Evolutionary conservation across 1,140 invertebrate species (phyloP).

Genomic region (Cyphomyrmex costatus): DNA sequence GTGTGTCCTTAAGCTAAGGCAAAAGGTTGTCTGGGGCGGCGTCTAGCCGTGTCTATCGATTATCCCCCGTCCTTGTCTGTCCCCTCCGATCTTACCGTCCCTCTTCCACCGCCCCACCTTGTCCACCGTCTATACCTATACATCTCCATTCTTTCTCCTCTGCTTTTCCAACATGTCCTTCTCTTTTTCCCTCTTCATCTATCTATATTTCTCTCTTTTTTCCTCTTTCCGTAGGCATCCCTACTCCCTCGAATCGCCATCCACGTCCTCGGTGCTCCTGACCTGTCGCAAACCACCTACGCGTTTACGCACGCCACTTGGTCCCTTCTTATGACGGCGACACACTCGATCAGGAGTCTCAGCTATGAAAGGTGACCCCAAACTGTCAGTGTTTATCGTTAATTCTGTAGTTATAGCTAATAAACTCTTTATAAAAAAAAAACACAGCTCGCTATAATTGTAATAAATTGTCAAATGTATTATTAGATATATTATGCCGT

Average conservation of each 20-base stretch:
- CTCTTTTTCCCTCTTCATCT: slow-evolving; percentile 6
- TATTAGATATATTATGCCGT: not conserved
- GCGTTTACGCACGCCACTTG: slow-evolving; percentile 77
- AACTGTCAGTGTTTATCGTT: slow-evolving; percentile 2
- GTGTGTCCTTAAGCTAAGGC: slow-evolving; percentile 84
- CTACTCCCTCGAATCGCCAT: slow-evolving; percentile 23
- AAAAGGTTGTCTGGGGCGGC: slow-evolving; percentile 87
- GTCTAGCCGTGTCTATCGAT: slow-evolving; percentile 87
- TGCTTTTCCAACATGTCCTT: slow-evolving; percentile 31
- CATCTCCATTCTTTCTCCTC: slow-evolving; percentile 29
- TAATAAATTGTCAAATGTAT: not conserved
- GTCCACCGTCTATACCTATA: slow-evolving; percentile 43
- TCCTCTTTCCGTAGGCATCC: slow-evolving; percentile 49
- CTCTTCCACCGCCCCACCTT: slow-evolving; percentile 53
- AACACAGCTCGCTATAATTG: not conserved
- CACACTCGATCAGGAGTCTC: slow-evolving; percentile 5
- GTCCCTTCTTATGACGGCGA: slow-evolving; percentile 25
- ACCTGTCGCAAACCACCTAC: slow-evolving; percentile 84
- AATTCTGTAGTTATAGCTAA: not conserved
- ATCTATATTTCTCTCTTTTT: slow-evolving; percentile 31
- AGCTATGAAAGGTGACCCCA: slow-evolving; percentile 12
- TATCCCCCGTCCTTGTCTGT: slow-evolving; percentile 83
- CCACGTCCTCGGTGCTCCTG: slow-evolving; percentile 78
- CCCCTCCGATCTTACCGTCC: slow-evolving; percentile 75
- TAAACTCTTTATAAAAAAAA: not conserved